A percentile compares a stretch with the other conserved stretches of the same genome.
Evolutionary conservation across 2,113 vertebrate species (phyloP).

Genomic region (Odontesthes bonariensis): DNA sequence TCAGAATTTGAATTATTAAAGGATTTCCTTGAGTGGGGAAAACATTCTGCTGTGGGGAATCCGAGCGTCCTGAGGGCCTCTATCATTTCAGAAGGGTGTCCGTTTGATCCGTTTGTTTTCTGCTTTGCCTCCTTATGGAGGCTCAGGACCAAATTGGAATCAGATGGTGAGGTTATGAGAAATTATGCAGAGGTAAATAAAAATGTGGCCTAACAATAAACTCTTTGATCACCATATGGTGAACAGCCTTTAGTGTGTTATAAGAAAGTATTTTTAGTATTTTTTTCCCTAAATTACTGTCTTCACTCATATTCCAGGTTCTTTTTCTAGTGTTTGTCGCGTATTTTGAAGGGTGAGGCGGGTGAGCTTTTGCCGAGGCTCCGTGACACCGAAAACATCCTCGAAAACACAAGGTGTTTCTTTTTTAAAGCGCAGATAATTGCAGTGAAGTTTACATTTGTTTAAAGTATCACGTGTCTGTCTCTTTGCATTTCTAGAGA

Average conservation of each 20-base stretch:
- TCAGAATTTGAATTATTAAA: slow-evolving; percentile 61
- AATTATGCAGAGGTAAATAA: slow-evolving; percentile 43
- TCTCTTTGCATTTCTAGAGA: too few relatives aligned
- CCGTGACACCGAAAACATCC: too few relatives aligned
- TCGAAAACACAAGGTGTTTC: too few relatives aligned
- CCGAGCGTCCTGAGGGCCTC: slow-evolving; percentile 30
- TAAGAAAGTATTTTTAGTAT: slow-evolving; percentile 24
- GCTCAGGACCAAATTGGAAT: slow-evolving; percentile 46
- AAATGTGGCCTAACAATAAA: slow-evolving; percentile 44
- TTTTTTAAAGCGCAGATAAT: too few relatives aligned
- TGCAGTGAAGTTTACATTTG: too few relatives aligned
- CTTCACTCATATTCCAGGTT: too few relatives aligned
- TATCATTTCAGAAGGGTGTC: slow-evolving; percentile 41
- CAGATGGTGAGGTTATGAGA: slow-evolving; percentile 51
- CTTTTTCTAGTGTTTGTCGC: too few relatives aligned
- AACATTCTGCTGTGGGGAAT: slow-evolving; percentile 13
- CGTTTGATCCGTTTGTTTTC: slow-evolving; percentile 34
- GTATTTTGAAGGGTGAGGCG: too few relatives aligned
- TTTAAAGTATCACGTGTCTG: too few relatives aligned
- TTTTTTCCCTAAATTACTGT: neutral
- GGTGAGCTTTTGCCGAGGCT: too few relatives aligned
- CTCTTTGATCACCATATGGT: slow-evolving; percentile 40
- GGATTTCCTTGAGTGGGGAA: slow-evolving; percentile 18
- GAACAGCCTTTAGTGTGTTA: neutral
- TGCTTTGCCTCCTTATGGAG: neutral